Conservation (phyloP, 1,140 invertebrate genomes). For the Drosophila ercepeae region DNA sequence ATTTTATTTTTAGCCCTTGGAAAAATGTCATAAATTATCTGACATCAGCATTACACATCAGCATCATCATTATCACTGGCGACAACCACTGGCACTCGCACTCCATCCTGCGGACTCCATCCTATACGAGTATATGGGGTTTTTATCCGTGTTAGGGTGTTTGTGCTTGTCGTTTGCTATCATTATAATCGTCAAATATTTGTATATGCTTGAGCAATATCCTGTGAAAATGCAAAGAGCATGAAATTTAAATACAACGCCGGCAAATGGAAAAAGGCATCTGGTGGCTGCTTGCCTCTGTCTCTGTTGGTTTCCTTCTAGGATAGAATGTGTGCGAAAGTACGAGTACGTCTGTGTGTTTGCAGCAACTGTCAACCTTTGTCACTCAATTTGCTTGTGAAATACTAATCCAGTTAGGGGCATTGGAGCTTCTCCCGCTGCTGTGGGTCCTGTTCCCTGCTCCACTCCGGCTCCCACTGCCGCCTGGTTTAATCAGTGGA, state of each 20-base stretch:
- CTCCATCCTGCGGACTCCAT: background rate
- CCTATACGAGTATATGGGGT: background rate
- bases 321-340: background rate
- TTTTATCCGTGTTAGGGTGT: background rate
- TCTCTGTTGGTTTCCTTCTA: background rate
- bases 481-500: conserved; percentile 73
- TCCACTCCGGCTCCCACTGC: background rate
- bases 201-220: conserved; percentile 58
- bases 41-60: conserved; percentile 50
- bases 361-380: conserved; percentile 76
- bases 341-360: too few species aligned
- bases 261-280: conserved; percentile 45
- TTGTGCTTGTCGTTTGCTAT: conserved; percentile 26
- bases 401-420: conserved; percentile 77
- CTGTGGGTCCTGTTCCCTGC: background rate
- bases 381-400: conserved; percentile 77
- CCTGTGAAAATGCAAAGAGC: conserved; percentile 53
- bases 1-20: conserved; percentile 50
- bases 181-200: conserved; percentile 74
- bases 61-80: conserved; percentile 46
- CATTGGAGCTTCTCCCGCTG: conserved; percentile 17
- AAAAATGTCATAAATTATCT: conserved; percentile 51
- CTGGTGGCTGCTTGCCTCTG: conserved; percentile 9
- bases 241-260: conserved; percentile 59
- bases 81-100: conserved; percentile 27